Conservation (phyloP, 2,888 invertebrate genomes). For the Callyntrura sp. region DNA sequence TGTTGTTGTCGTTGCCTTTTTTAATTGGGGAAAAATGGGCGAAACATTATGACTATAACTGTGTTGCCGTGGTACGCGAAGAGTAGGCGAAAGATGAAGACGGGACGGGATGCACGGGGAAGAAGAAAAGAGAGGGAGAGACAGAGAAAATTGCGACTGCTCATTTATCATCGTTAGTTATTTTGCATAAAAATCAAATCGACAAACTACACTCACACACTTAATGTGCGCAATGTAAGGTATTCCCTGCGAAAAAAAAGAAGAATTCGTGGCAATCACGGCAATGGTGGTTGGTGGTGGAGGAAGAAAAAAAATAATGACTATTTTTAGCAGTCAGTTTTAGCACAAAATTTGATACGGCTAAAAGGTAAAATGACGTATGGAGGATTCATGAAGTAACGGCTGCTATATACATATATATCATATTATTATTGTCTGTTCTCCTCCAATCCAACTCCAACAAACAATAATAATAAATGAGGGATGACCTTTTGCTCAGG, state of each 20-base stretch:
- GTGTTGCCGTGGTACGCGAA: not conserved
- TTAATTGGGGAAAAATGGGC: conserved; percentile 56
- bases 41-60: too few species aligned
- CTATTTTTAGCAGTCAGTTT: conserved; percentile 18
- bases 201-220: too few species aligned
- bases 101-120: too few species aligned
- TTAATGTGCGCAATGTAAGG: too few species aligned
- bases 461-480: conserved; percentile 60
- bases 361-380: not conserved
- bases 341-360: conserved; percentile 54
- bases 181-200: conserved; percentile 63
- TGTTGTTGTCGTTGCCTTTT: conserved; percentile 47
- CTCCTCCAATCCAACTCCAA: too few species aligned
- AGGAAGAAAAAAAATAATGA: conserved; percentile 38
- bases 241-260: too few species aligned
- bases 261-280: not conserved
- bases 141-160: too few species aligned
- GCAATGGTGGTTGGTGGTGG: conserved; percentile 1
- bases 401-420: too few species aligned
- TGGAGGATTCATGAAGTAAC: conserved; percentile 17
- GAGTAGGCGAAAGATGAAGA: not conserved
- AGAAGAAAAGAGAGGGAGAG: too few species aligned
- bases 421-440: too few species aligned
- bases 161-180: conserved; percentile 60
- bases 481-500: conserved; percentile 52